These are phyloP conservation scores for Rhynchomys soricoides DNA, from an alignment of 2,113 vertebrate genomes.

Conservation along the genomic window DNA sequence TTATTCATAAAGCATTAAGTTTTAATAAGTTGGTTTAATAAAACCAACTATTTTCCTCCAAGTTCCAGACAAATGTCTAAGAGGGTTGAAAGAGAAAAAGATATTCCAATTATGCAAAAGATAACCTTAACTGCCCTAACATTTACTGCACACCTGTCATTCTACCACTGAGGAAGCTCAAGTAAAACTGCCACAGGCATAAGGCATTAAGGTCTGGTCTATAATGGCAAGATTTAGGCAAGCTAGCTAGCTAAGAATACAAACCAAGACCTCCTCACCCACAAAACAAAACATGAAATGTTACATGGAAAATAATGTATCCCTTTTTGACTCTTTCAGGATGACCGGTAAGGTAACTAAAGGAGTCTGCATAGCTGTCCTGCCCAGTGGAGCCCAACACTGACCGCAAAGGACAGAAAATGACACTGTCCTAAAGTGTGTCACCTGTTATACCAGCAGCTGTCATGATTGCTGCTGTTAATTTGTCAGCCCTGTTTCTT, in stretches of 20 bases:
- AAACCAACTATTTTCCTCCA: neutral
- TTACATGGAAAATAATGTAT: neutral
- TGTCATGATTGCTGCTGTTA: neutral
- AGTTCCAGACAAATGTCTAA: constrained; percentile 10
- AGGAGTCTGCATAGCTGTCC: neutral
- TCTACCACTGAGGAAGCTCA: neutral
- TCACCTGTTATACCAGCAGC: neutral
- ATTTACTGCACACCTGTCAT: neutral
- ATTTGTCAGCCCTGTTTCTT: neutral
- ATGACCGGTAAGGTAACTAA: neutral
- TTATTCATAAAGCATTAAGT: neutral
- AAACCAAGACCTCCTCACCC: neutral
- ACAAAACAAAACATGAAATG: neutral
- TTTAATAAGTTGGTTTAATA: neutral
- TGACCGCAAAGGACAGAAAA: neutral
- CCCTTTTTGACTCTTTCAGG: neutral
- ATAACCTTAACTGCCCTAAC: neutral
- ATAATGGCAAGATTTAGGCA: neutral
- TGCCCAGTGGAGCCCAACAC: neutral
- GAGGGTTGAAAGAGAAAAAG: neutral
- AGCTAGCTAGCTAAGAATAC: neutral
- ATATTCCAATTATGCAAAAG: neutral
- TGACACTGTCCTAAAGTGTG: neutral
- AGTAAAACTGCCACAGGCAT: neutral
- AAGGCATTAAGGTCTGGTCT: neutral